A percentile compares a stretch with the other conserved stretches of the same genome.
phyloP scores from a whole-genome alignment of 2,113 vertebrate species.

The Cochlearius cochlearius region DNA sequence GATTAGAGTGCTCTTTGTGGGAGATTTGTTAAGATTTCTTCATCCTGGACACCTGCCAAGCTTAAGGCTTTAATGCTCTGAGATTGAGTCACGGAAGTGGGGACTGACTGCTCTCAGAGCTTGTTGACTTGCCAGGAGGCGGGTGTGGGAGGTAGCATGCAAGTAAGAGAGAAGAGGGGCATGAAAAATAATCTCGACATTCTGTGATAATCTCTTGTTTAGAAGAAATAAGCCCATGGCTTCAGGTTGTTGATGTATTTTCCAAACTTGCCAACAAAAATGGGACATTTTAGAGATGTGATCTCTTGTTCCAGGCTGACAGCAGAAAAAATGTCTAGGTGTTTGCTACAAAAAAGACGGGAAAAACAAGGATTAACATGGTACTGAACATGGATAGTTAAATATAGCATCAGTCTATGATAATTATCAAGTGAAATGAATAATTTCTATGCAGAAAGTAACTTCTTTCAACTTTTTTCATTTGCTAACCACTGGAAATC shows the following conservation, averaged over 20 bases:
- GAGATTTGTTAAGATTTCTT: constrained; percentile 51
- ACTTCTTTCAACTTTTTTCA: not conserved
- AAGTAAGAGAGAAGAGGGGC: not conserved
- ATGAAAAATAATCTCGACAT: not conserved
- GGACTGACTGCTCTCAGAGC: constrained; percentile 25
- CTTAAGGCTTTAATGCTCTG: constrained; percentile 31
- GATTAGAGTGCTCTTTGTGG: constrained; percentile 52
- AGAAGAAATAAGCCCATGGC: not conserved
- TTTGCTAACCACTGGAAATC: not conserved
- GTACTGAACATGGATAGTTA: not conserved
- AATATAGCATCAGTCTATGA: not conserved
- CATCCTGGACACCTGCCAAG: constrained; percentile 52
- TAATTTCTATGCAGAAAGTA: not conserved
- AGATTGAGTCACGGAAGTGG: constrained; percentile 15
- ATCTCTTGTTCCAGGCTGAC: not conserved
- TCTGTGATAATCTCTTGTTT: not conserved
- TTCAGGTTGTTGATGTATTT: not conserved
- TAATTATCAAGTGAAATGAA: not conserved
- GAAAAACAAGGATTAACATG: not conserved
- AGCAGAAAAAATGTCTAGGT: not conserved
- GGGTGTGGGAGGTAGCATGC: constrained; percentile 12
- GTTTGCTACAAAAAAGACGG: not conserved
- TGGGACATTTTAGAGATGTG: not conserved
- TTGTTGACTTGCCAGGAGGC: constrained; percentile 17
- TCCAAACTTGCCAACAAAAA: not conserved